These are phyloP conservation scores for Hylyphantes graminicola DNA, from an alignment of 1,140 invertebrate genomes.

Conservation along the genomic window DNA sequence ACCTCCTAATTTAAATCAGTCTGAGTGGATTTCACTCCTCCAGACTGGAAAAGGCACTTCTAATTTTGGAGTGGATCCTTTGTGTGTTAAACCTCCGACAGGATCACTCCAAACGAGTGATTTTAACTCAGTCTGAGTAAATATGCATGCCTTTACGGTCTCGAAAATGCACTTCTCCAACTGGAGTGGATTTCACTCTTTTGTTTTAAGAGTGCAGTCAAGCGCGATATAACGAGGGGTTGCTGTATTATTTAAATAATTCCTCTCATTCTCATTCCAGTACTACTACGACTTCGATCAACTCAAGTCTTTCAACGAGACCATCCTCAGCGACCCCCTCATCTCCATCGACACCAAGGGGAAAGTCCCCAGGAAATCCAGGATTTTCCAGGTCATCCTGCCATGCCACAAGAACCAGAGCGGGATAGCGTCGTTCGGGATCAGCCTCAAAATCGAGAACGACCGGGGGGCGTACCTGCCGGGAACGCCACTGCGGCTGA, in stretches of 20 bases:
- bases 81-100: too few relatives aligned
- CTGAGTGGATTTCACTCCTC: too few relatives aligned
- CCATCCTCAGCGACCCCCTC: slow-evolving; percentile 84
- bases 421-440: slow-evolving; percentile 87
- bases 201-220: too few relatives aligned
- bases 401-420: slow-evolving; percentile 89
- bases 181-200: too few relatives aligned
- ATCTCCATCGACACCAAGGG: slow-evolving; percentile 87
- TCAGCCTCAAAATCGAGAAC: slow-evolving; percentile 87
- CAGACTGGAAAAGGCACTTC: too few relatives aligned
- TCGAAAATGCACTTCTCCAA: too few relatives aligned
- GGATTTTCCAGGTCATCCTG: slow-evolving; percentile 92
- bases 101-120: too few relatives aligned
- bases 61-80: too few relatives aligned
- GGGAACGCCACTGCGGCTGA: slow-evolving; percentile 89
- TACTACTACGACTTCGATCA: slow-evolving; percentile 90
- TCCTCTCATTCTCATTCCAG: slow-evolving; percentile 64
- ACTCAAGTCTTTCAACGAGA: slow-evolving; percentile 84
- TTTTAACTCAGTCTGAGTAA: too few relatives aligned
- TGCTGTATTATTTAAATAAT: neutral
- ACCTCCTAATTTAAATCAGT: too few relatives aligned
- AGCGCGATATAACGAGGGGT: too few relatives aligned
- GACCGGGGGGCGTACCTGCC: slow-evolving; percentile 80
- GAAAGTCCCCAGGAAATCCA: slow-evolving; percentile 83
- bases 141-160: too few relatives aligned